phyloP scores from a whole-genome alignment of 2,888 invertebrate species.

The Hirudinaria manillensis region DNA sequence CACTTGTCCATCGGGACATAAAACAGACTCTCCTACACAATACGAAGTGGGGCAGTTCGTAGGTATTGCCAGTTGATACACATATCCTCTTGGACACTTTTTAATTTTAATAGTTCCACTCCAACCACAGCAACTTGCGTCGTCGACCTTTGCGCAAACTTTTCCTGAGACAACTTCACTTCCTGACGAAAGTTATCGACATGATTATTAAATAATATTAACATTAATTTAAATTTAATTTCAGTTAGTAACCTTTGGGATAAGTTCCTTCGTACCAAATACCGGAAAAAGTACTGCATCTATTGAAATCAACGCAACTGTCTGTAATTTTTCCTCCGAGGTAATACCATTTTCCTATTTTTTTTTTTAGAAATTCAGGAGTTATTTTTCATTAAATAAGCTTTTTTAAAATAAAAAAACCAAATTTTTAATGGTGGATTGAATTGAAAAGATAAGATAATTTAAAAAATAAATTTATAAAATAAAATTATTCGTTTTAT shows the following conservation, averaged over 20 bases:
- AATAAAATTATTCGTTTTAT: no score
- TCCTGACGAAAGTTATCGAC: no score
- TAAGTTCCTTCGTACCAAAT: conserved; percentile 13
- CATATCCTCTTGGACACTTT: not conserved
- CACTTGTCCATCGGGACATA: not conserved
- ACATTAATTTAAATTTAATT: no score
- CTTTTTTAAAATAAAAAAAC: not conserved
- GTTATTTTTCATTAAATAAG: not conserved
- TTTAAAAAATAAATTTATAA: no score
- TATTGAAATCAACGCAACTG: not conserved
- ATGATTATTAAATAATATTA: no score
- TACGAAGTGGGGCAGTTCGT: not conserved
- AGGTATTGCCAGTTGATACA: not conserved
- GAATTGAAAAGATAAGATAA: no score
- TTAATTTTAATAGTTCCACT: not conserved
- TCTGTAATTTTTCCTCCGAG: not conserved
- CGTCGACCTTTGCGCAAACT: not conserved
- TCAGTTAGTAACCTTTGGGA: not conserved
- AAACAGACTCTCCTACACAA: not conserved
- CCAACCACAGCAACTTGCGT: not conserved
- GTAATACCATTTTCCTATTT: not conserved
- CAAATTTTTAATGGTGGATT: not conserved
- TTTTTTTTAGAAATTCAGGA: not conserved
- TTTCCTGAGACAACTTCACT: conserved; percentile 6
- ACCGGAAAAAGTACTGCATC: conserved; percentile 13